Percentiles rank a stretch among this genome's conserved stretches.
Evolutionary conservation across 2,113 vertebrate species (phyloP).

Genomic region (Cariama cristata): DNA sequence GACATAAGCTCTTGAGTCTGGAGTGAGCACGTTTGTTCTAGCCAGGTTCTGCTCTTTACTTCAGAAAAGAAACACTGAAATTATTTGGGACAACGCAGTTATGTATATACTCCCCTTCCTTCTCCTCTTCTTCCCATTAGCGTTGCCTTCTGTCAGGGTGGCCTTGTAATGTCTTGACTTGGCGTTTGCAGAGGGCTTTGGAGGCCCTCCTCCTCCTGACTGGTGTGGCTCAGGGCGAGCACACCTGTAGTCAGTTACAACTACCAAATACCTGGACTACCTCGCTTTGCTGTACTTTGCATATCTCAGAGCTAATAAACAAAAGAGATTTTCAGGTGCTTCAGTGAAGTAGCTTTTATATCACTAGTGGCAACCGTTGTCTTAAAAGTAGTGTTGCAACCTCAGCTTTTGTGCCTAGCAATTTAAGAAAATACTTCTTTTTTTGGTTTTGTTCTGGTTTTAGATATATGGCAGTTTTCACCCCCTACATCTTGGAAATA

Average conservation of each 20-base stretch:
- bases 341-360: not conserved
- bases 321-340: not conserved
- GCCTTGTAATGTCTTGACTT: not conserved
- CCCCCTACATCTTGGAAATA: not conserved
- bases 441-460: not conserved
- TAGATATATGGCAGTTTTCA: not conserved
- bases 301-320: not conserved
- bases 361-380: not conserved
- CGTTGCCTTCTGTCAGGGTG: not conserved
- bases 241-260: not conserved
- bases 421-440: not conserved
- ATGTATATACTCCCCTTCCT: not conserved
- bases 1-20: not conserved
- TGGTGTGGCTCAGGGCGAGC: not conserved
- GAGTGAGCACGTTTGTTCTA: not conserved
- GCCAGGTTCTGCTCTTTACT: not conserved
- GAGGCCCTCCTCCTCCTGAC: rapidly evolving
- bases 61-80: not conserved
- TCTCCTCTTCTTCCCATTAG: not conserved
- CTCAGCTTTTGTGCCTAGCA: not conserved
- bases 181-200: not conserved
- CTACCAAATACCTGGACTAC: not conserved
- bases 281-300: not conserved
- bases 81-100: not conserved
- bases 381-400: not conserved